phyloP scores from a whole-genome alignment of 2,888 invertebrate genomes.

The Trichogramma evanescens region DNA sequence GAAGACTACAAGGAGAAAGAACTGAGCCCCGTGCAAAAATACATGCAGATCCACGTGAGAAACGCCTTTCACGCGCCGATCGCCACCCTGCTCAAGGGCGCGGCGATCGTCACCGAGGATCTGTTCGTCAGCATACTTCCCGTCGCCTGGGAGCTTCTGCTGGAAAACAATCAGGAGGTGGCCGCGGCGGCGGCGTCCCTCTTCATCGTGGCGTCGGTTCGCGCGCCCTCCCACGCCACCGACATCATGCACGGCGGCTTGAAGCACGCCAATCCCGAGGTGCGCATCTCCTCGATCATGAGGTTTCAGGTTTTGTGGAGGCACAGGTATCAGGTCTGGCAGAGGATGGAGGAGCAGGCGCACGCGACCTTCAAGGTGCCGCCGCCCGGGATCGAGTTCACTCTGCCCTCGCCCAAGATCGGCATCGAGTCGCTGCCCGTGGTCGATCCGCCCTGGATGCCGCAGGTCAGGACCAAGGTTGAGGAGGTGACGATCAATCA shows the following conservation, averaged over 20 bases:
- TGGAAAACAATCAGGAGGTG: slow-evolving; percentile 86
- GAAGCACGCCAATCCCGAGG: slow-evolving; percentile 73
- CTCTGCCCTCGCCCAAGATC: slow-evolving; percentile 96
- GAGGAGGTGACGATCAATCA: slow-evolving; percentile 98
- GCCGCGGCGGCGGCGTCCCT: slow-evolving; percentile 79
- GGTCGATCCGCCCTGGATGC: slow-evolving; percentile 98
- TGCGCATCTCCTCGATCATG: slow-evolving; percentile 76
- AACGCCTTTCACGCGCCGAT: slow-evolving; percentile 86
- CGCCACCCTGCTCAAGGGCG: slow-evolving; percentile 80
- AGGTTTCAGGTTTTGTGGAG: slow-evolving; percentile 95
- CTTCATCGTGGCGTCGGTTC: slow-evolving; percentile 88
- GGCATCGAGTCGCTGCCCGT: slow-evolving; percentile 91
- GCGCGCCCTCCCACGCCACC: slow-evolving; percentile 81
- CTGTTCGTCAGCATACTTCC: slow-evolving; percentile 81
- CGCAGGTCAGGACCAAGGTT: slow-evolving; percentile 95
- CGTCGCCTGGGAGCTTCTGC: slow-evolving; percentile 88
- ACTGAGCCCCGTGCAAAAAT: slow-evolving; percentile 67
- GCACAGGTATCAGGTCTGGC: slow-evolving; percentile 96
- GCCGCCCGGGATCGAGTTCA: slow-evolving; percentile 98
- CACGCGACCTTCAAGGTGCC: slow-evolving; percentile 95
- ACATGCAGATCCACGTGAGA: slow-evolving; percentile 74
- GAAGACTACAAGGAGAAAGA: slow-evolving; percentile 52
- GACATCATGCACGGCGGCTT: slow-evolving; percentile 84
- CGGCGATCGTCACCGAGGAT: slow-evolving; percentile 81
- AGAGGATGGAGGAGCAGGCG: slow-evolving; percentile 97